Base-by-base conservation (phyloP, 2,113 vertebrate genomes). In the Cyprinodon tularosa region DNA sequence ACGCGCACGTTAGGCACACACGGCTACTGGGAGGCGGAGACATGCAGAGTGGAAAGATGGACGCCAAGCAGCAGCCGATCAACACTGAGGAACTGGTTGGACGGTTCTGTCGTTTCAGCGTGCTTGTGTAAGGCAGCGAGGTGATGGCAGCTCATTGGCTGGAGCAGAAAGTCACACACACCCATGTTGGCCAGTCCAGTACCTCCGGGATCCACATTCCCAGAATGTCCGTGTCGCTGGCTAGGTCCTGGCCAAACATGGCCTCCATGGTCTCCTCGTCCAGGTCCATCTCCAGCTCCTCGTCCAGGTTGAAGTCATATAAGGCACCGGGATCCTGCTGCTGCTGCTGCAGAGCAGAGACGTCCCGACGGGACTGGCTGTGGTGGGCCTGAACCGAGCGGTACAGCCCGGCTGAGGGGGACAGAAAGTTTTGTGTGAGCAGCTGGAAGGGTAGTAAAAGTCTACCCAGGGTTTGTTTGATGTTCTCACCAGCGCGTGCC, bases 181-280 rank as follows among this genome's bases (percentile, higher is more conserved):
- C 98, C 98, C 98, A 99, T 95, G 97, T 99, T 95, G 98, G 98
- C 98, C 97, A 99, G 91, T 99, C 98, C 96, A 99, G 83, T 99
- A 99, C 98, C 98, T 99, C 98, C 94, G 98, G 98, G 96, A 99
- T 98, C 97, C 98, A 99, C 97, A 99, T 99, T 97, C 98, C 98
- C 96, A 99, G 97, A 96, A 99, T 99, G 96, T 99, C 98, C 67
- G 96, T 97, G 94, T 99, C 98, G 69, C 94, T 94, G 88, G 96
- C 94, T 61, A 99, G 95, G 86, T 99, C 98, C 93, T 98, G 97
- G 71, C 96, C 97, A 76, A 99, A 99, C 97, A 99, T 98, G 87
- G 97, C 97, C 92, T 99, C 98, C 97, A 99, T 98, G n/a, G 98
- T 96, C 94, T 99, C 98, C 85, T 99, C 97, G 72, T 99, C 98